A percentile compares a stretch with the other conserved stretches of the same genome.
Conservation (phyloP, 2,113 vertebrate species). For the Poeciliopsis occidentalis region DNA sequence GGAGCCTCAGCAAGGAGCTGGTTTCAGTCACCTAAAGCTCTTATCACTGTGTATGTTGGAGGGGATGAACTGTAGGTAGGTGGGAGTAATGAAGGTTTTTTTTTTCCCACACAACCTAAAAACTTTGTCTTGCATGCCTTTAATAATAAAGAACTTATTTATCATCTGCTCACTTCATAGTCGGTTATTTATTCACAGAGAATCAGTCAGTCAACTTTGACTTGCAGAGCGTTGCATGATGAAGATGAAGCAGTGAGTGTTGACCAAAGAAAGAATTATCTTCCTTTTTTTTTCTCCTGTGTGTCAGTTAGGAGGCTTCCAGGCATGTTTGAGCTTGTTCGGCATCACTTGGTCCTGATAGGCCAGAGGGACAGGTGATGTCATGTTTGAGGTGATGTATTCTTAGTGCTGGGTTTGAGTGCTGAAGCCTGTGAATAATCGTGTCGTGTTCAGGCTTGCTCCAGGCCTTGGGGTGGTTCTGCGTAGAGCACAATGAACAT, state of each 20-base stretch:
- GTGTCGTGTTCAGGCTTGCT: conserved; percentile 63
- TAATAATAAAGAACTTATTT: not conserved
- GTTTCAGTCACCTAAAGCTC: conserved; percentile 60
- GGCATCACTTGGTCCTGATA: too few relatives aligned
- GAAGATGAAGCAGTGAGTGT: not conserved
- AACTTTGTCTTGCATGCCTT: not conserved
- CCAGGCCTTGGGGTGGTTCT: conserved; percentile 19
- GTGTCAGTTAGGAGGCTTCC: too few relatives aligned
- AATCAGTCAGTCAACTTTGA: not conserved
- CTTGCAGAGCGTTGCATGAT: not conserved
- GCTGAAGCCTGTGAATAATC: conserved; percentile 47
- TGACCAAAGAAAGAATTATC: conserved; percentile 19
- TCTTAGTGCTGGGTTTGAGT: conserved; percentile 50
- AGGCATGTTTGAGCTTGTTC: too few relatives aligned
- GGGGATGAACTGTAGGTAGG: not conserved
- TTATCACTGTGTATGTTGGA: conserved; percentile 48
- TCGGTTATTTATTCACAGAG: not conserved
- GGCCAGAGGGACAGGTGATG: too few relatives aligned
- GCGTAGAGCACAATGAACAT: conserved; percentile 26
- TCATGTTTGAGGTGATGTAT: conserved; percentile 53
- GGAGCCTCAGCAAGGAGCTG: conserved; percentile 52
- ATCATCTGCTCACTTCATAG: not conserved
- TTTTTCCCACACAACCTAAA: too few relatives aligned
- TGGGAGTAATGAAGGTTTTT: too few relatives aligned
- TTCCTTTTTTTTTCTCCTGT: conserved; percentile 31